A percentile compares a stretch with the other conserved stretches of the same genome.
Evolutionary conservation across 2,888 invertebrate genomes (phyloP).

Genomic region (Drosophila mayaguana): DNA sequence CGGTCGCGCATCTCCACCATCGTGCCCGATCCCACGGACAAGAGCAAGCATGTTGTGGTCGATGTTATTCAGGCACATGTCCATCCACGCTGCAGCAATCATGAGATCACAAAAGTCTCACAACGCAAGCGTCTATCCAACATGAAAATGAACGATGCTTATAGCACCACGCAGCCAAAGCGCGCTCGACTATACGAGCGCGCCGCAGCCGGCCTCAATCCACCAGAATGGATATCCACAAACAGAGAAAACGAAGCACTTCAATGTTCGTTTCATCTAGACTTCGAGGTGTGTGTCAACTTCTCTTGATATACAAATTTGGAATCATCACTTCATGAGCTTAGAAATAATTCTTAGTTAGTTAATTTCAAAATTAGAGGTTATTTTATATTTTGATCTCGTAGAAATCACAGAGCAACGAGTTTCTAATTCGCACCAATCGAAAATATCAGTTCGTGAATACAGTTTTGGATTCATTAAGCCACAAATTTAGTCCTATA

Average conservation of each 20-base stretch:
- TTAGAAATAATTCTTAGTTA: background rate
- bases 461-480: background rate
- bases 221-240: slow-evolving; percentile 66
- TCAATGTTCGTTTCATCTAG: slow-evolving; percentile 52
- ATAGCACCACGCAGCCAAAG: slow-evolving; percentile 66
- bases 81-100: slow-evolving; percentile 76
- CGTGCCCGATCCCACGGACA: slow-evolving; percentile 63
- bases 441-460: background rate
- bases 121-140: slow-evolving; percentile 77
- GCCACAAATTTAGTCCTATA: background rate
- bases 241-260: slow-evolving; percentile 18
- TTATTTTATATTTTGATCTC: background rate
- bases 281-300: slow-evolving; percentile 60
- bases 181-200: slow-evolving; percentile 63
- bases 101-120: slow-evolving; percentile 77
- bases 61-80: slow-evolving; percentile 70
- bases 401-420: background rate
- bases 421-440: background rate
- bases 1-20: slow-evolving; percentile 77
- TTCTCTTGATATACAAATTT: background rate
- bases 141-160: slow-evolving; percentile 70
- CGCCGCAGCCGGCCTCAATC: slow-evolving; percentile 56
- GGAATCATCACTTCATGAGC: no score
- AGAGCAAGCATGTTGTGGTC: slow-evolving; percentile 68
- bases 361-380: background rate